phyloP scores from a whole-genome alignment of 2,888 invertebrate genomes.

The Sphinx pinastri region DNA sequence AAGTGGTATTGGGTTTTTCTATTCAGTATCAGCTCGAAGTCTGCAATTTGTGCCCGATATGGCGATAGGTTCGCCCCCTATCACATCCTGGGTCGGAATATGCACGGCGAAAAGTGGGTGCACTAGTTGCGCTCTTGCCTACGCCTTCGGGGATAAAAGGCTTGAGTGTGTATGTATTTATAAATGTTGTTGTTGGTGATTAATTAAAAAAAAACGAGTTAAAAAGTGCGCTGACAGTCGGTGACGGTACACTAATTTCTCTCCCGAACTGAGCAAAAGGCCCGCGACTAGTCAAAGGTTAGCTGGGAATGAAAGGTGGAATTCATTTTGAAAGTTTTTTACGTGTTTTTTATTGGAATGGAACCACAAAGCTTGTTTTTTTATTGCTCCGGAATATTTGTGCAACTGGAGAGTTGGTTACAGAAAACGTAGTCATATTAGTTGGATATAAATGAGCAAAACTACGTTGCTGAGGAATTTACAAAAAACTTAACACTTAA shows the following conservation, averaged over 20 bases:
- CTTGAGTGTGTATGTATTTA: too few species aligned
- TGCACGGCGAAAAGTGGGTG: too few species aligned
- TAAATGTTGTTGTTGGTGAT: too few species aligned
- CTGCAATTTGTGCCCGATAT: too few species aligned
- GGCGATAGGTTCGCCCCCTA: too few species aligned
- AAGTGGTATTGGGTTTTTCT: too few species aligned
- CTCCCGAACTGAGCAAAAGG: constrained; percentile 15
- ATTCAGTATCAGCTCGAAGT: too few species aligned
- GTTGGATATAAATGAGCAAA: neutral
- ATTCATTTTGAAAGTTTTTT: constrained; percentile 23
- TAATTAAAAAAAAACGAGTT: too few species aligned
- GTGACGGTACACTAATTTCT: constrained; percentile 3
- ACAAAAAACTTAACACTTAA: too few species aligned
- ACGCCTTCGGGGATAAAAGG: too few species aligned
- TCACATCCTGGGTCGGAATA: too few species aligned
- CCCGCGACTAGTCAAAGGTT: constrained; percentile 24
- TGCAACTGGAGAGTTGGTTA: constrained; percentile 2
- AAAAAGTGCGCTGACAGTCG: neutral
- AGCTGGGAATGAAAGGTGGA: constrained; percentile 24
- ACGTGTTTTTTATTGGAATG: constrained; percentile 4
- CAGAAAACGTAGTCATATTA: neutral
- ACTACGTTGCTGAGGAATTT: neutral
- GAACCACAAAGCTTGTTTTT: constrained; percentile 10
- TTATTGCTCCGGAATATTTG: constrained; percentile 17
- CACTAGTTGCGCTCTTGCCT: too few species aligned